These are phyloP conservation scores for Etheostoma nigrum DNA, from an alignment of 2,797 vertebrate genomes.

Conservation along the genomic window DNA sequence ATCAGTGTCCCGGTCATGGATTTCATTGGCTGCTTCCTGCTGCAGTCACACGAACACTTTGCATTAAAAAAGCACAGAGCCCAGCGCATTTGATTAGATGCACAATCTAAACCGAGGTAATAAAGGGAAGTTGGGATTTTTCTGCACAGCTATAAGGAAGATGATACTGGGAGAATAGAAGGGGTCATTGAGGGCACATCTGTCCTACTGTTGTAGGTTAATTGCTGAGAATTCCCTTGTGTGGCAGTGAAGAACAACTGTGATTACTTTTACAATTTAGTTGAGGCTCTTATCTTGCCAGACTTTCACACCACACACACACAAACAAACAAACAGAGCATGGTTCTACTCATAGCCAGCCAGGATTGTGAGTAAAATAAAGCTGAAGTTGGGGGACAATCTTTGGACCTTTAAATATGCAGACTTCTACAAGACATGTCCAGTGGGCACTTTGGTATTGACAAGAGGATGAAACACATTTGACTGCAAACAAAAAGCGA, in stretches of 20 bases:
- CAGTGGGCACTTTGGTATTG: neutral
- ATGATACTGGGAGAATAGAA: slow-evolving; percentile 37
- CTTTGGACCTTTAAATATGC: neutral
- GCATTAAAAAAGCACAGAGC: slow-evolving; percentile 67
- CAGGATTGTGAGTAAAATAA: slow-evolving; percentile 5
- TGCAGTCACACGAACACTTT: slow-evolving; percentile 60
- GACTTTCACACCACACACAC: slow-evolving; percentile 24
- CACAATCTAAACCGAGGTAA: slow-evolving; percentile 37
- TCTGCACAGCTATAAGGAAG: slow-evolving; percentile 24
- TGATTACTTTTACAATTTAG: slow-evolving; percentile 29
- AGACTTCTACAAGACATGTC: neutral
- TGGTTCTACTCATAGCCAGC: neutral
- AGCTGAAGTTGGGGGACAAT: neutral
- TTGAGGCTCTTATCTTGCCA: slow-evolving; percentile 21
- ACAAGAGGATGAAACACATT: neutral
- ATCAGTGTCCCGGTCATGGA: slow-evolving; percentile 58
- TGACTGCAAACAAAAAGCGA: neutral
- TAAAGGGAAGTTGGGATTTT: slow-evolving; percentile 54
- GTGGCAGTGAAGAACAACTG: slow-evolving; percentile 5
- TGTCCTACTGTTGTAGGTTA: slow-evolving; percentile 25
- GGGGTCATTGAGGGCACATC: slow-evolving; percentile 51
- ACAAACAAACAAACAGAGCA: neutral
- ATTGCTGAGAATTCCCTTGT: slow-evolving; percentile 30
- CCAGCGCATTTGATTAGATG: slow-evolving; percentile 68
- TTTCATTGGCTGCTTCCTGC: slow-evolving; percentile 62